These are phyloP conservation scores for Steinernema hermaphroditum DNA, from an alignment of 2,888 invertebrate genomes.

Conservation along the genomic window DNA sequence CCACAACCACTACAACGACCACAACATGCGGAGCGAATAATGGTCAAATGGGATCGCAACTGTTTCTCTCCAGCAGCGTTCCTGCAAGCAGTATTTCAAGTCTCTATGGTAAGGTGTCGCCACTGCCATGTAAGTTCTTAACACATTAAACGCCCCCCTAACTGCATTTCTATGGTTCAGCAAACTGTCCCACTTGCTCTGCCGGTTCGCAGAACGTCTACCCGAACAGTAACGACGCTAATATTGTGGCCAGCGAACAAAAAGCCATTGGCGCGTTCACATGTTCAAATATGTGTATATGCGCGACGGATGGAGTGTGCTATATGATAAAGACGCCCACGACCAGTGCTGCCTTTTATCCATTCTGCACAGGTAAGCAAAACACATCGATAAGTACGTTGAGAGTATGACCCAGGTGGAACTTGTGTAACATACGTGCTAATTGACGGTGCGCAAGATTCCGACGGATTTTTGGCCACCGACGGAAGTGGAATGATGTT, in stretches of 20 bases:
- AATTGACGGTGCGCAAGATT: not conserved
- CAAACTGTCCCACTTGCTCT: not conserved
- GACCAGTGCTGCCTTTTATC: constrained; percentile 14
- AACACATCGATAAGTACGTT: no score
- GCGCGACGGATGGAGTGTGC: constrained; percentile 14
- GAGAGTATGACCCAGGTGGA: no score
- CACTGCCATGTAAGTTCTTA: not conserved
- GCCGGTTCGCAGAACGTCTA: constrained; percentile 5
- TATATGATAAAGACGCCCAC: not conserved
- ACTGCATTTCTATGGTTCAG: not conserved
- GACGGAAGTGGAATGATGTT: constrained; percentile 11
- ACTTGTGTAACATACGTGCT: constrained; percentile 4
- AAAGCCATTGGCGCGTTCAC: constrained; percentile 21
- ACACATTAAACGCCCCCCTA: no score
- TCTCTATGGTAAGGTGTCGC: not conserved
- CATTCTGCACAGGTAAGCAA: constrained; percentile 13
- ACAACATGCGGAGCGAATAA: constrained; percentile 3
- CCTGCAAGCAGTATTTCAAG: not conserved
- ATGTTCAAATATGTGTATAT: constrained; percentile 9
- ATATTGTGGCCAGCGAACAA: not conserved
- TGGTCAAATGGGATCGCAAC: not conserved
- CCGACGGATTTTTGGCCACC: not conserved
- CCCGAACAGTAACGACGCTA: not conserved
- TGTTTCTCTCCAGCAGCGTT: constrained; percentile 7
- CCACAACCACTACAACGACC: not conserved